phyloP scores from a whole-genome alignment of 2,888 invertebrate species.

The Platerodrilus igneus region DNA sequence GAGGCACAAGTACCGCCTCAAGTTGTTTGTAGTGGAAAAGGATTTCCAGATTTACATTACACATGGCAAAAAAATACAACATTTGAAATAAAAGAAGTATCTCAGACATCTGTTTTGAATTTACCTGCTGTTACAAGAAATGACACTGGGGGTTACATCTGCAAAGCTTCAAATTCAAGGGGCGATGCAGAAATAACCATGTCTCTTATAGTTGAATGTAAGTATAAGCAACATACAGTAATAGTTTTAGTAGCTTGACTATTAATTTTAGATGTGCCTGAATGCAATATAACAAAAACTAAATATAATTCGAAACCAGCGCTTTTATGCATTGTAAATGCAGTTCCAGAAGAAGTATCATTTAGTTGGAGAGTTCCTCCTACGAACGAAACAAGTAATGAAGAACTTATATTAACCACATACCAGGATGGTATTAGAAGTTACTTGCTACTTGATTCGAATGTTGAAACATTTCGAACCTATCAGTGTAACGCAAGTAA shows the following conservation, averaged over 20 bases:
- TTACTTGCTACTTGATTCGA: constrained; percentile 60
- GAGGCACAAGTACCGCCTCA: constrained; percentile 55
- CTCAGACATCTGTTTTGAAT: constrained; percentile 53
- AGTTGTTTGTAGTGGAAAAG: constrained; percentile 58
- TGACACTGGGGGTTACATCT: constrained; percentile 73
- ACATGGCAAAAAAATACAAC: constrained; percentile 64
- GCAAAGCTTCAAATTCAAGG: constrained; percentile 75
- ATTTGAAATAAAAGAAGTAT: constrained; percentile 50
- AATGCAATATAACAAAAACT: constrained; percentile 72
- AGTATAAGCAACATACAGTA: constrained; percentile 49
- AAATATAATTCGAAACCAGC: constrained; percentile 69
- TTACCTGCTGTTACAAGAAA: constrained; percentile 63
- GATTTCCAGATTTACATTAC: constrained; percentile 68
- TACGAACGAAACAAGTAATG: constrained; percentile 72
- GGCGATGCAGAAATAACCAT: constrained; percentile 65
- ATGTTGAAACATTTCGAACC: constrained; percentile 63
- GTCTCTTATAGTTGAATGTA: constrained; percentile 78
- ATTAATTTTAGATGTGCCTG: constrained; percentile 74
- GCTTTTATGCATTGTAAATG: constrained; percentile 73
- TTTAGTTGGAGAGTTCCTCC: constrained; percentile 83
- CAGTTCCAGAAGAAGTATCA: constrained; percentile 72
- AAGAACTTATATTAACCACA: constrained; percentile 58
- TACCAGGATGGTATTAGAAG: constrained; percentile 53
- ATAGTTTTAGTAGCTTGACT: not conserved
- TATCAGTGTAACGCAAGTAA: constrained; percentile 85